These are phyloP conservation scores for Caloenas nicobarica DNA, from an alignment of 2,113 vertebrate genomes.

Conservation along the genomic window DNA sequence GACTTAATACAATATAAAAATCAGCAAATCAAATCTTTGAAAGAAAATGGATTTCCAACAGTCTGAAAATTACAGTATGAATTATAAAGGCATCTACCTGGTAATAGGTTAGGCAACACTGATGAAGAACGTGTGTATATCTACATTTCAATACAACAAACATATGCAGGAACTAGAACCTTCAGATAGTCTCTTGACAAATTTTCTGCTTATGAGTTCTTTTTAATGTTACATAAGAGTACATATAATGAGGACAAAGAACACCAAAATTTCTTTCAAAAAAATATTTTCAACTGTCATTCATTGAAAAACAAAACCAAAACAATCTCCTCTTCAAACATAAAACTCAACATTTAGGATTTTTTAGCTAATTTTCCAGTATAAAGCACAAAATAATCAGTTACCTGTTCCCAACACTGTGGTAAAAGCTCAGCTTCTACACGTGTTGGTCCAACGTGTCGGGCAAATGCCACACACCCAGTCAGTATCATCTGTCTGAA, in stretches of 20 bases:
- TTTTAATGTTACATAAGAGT: background rate
- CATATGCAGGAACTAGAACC: background rate
- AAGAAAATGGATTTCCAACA: background rate
- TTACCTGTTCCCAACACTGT: constrained; percentile 99
- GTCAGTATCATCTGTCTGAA: constrained; percentile 97
- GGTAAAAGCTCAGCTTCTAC: constrained; percentile 97
- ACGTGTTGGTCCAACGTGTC: constrained; percentile 94
- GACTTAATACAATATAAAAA: background rate
- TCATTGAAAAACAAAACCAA: background rate
- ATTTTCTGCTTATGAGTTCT: background rate
- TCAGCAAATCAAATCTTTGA: background rate
- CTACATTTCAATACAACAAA: background rate
- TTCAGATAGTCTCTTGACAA: background rate
- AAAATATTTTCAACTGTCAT: background rate
- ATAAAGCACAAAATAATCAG: background rate
- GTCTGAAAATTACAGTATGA: background rate
- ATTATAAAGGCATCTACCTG: background rate
- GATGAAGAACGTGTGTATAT: background rate
- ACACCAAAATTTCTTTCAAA: background rate
- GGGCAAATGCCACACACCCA: constrained; percentile 95
- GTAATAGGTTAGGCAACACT: background rate
- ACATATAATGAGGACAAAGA: background rate
- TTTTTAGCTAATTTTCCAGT: background rate
- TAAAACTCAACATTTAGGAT: background rate
- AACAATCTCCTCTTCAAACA: background rate